Evolutionary conservation across 2,797 vertebrate genomes (phyloP).

Genomic region (Numenius phaeopus): DNA sequence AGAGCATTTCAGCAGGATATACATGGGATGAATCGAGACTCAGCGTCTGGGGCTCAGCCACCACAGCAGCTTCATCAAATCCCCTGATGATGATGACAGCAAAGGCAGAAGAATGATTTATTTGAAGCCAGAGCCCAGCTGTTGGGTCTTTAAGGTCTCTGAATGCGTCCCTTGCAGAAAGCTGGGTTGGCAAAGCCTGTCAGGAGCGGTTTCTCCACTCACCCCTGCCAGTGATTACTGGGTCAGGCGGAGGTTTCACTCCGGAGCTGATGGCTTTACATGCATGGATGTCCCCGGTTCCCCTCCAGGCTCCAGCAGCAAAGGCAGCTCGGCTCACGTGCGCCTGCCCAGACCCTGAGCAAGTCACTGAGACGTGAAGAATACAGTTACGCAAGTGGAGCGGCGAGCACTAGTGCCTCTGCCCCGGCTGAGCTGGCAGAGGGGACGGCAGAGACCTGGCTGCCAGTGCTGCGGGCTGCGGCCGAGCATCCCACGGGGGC

Average conservation of each 20-base stretch:
- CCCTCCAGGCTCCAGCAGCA: constrained; percentile 41
- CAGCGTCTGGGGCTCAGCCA: background rate
- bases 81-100: background rate
- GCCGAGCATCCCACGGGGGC: rapidly evolving
- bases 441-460: background rate
- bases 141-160: background rate
- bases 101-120: background rate
- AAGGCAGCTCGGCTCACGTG: background rate
- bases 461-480: rapidly evolving
- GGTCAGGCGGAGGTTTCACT: constrained; percentile 59
- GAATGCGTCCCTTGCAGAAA: background rate
- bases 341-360: background rate
- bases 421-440: background rate
- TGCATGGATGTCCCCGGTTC: constrained; percentile 58
- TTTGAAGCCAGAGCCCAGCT: constrained; percentile 1
- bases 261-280: constrained; percentile 26
- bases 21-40: background rate
- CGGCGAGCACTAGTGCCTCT: background rate
- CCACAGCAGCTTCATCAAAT: background rate
- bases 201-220: background rate
- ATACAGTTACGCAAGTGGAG: background rate
- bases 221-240: constrained; percentile 33
- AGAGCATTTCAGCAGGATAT: background rate
- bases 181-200: constrained; percentile 1
- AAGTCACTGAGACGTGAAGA: constrained; percentile 6